Base-by-base conservation (phyloP, 2,888 invertebrate genomes). In the Melanargia galathea region DNA sequence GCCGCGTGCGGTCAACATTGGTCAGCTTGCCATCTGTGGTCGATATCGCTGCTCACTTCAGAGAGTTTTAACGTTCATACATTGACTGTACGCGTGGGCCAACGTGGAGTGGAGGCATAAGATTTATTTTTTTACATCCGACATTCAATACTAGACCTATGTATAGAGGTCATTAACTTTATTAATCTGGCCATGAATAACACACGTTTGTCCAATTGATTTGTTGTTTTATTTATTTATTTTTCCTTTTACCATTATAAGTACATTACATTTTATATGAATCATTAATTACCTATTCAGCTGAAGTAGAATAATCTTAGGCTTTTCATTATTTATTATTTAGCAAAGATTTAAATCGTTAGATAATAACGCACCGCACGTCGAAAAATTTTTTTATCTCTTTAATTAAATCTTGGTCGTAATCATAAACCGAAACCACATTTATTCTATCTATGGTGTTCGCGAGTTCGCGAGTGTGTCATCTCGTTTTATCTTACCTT, bases 121-220 rank as follows among this genome's bases (percentile, higher is more conserved):
- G 73, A 71, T 68, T 67, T 64, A 70, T 74, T 76, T 77, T 73
- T 63, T 69, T 71, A 70, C 71, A 71, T 73, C 71, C 73, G 73
- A 48, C 46, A 48, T 18, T 7, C 16, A 70, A 73, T 73, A 13
- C 38, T 70, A 80, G 80, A 77, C 80, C 75, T 78, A 75, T 76
- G 76, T 76, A 79, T 68, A 74, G 71, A 71, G 68, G 71, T 76
- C 71, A 68, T 77, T 74, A 70, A 16, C 43, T 18, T 43, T 43
- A 43, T 70, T 64, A 65, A 74, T 67, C 75, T 82, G 83, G 81
- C 79, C 81, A 81, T 77, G 80, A 68, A 72, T 67, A 69, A 69
- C 70, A 70, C 61, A 68, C 67, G 71, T 70, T 68, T 71, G 65
- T 66, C 67, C 70, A 70, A 66, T 70, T 65, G 60, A 18, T 70